Evolutionary conservation across 1,140 invertebrate genomes (phyloP).

Genomic region (Prorops nasuta): DNA sequence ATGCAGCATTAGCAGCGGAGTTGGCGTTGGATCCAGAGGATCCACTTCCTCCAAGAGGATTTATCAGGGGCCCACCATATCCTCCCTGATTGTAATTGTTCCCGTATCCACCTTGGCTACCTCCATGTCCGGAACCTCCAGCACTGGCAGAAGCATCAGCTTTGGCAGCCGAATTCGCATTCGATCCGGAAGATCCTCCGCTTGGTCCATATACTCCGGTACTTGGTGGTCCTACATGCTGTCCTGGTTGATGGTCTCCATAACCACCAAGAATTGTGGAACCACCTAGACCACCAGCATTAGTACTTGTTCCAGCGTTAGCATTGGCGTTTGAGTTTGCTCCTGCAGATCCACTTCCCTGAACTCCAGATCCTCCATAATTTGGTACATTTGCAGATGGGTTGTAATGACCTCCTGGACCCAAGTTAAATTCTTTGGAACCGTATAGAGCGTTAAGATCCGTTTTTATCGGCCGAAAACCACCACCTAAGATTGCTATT

Average conservation of each 20-base stretch:
- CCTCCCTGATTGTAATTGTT: not conserved
- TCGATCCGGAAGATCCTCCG: conserved; percentile 9
- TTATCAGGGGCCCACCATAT: not conserved
- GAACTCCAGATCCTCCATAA: not conserved
- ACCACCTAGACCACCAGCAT: not conserved
- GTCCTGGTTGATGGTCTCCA: conserved; percentile 1
- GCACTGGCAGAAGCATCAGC: conserved; percentile 16
- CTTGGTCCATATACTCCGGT: not conserved
- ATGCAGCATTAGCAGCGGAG: not conserved
- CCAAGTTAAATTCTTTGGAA: not conserved
- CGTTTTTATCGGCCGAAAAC: too few relatives aligned
- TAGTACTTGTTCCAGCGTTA: conserved; percentile 1
- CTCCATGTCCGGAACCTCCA: conserved; percentile 3
- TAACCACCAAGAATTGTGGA: not conserved
- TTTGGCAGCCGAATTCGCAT: conserved; percentile 4
- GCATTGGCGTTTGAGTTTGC: conserved; percentile 17
- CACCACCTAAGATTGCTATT: too few relatives aligned
- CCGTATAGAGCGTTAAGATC: not conserved
- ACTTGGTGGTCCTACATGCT: not conserved
- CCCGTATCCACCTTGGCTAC: not conserved
- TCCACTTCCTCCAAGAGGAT: not conserved
- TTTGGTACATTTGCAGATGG: not conserved
- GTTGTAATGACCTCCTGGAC: not conserved
- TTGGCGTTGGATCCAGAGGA: not conserved
- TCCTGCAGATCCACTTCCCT: not conserved